Evolutionary conservation across 2,113 vertebrate species (phyloP).

Genomic region (Carollia perspicillata): DNA sequence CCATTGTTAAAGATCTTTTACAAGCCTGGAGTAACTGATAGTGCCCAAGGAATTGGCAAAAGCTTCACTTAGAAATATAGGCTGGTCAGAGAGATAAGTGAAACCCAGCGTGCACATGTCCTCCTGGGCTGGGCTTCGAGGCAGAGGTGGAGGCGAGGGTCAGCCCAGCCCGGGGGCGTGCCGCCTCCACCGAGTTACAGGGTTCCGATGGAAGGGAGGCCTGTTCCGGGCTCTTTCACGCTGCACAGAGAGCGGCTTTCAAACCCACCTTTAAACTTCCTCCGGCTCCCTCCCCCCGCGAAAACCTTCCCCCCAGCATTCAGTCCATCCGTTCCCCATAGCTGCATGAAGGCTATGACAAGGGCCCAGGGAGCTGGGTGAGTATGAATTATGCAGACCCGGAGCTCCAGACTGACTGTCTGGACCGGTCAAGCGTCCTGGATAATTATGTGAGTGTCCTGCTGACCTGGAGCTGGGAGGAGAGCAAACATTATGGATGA

Average conservation of each 20-base stretch:
- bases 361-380: neutral
- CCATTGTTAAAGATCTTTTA: slow-evolving; percentile 76
- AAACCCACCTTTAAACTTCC: neutral
- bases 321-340: neutral
- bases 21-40: slow-evolving; percentile 65
- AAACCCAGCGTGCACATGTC: neutral
- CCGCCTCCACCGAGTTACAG: neutral
- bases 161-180: fast-evolving
- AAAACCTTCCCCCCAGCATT: neutral
- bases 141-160: neutral
- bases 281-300: neutral
- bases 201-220: neutral
- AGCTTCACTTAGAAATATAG: slow-evolving; percentile 68
- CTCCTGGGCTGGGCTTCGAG: neutral
- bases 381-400: neutral
- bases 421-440: neutral
- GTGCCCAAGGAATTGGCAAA: slow-evolving; percentile 61
- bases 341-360: neutral
- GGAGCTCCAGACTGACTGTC: neutral
- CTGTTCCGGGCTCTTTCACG: neutral
- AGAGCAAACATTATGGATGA: neutral
- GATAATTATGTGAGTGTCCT: neutral
- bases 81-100: slow-evolving; percentile 51
- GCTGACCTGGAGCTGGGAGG: neutral
- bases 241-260: neutral